Evolutionary conservation across 64 coral and sea anemone species (phyloP).

Genomic region (Acropora yongei): DNA sequence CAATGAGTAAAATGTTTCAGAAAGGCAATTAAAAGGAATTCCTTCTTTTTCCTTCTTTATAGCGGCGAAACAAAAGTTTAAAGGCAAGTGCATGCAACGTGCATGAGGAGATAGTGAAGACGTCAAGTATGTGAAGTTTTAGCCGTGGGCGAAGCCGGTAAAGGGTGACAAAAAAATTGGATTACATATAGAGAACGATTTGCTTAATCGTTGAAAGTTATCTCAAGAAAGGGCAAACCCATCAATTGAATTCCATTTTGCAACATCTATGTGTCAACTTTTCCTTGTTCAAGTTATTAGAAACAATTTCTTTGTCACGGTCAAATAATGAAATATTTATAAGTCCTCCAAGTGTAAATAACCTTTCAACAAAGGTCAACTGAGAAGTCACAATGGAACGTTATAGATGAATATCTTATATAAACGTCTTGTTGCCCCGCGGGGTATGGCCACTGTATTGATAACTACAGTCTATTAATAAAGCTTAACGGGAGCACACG

Average conservation of each 20-base stretch:
- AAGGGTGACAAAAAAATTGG: constrained; percentile 8
- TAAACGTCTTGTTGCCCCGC: constrained; percentile 42
- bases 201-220: no score
- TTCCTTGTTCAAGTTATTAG: constrained; percentile 20
- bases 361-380: constrained; percentile 30
- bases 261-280: not conserved
- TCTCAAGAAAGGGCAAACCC: not conserved
- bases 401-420: constrained; percentile 54
- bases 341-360: constrained; percentile 45
- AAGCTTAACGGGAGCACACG: constrained; percentile 34
- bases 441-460: not conserved
- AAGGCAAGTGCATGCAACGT: not conserved
- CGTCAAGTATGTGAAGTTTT: constrained; percentile 11
- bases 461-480: constrained; percentile 23
- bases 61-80: not conserved
- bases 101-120: not conserved
- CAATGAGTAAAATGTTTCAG: not conserved
- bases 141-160: not conserved
- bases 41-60: not conserved
- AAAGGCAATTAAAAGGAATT: no score
- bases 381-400: constrained; percentile 19
- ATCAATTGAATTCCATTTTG: constrained; percentile 4
- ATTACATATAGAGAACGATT: not conserved
- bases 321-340: constrained; percentile 56
- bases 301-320: constrained; percentile 44